These are phyloP conservation scores for human (Homo sapiens) DNA, from an alignment of 2,113 vertebrate genomes.

Conservation along the genomic window DNA sequence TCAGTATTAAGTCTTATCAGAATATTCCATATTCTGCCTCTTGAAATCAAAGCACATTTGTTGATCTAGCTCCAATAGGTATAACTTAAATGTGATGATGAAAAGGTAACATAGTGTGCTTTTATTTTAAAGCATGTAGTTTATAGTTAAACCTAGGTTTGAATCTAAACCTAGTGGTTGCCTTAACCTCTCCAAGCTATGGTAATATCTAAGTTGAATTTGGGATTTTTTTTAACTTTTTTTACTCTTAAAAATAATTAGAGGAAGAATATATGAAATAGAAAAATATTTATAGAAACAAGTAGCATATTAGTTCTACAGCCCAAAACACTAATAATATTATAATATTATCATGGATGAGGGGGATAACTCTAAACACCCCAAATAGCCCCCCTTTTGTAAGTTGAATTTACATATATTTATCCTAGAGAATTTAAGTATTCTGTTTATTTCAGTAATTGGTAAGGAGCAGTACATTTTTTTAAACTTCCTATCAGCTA, in stretches of 20 bases:
- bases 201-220: not conserved
- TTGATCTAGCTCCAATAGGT: not conserved
- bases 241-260: slow-evolving; percentile 7
- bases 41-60: slow-evolving; percentile 34
- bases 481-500: not conserved
- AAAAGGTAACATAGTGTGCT: not conserved
- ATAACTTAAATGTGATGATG: not conserved
- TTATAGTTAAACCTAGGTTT: not conserved
- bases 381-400: not conserved
- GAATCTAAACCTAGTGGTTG: not conserved
- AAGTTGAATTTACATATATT: not conserved
- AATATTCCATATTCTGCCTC: slow-evolving; percentile 1
- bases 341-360: not conserved
- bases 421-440: not conserved
- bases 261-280: not conserved
- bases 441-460: slow-evolving; percentile 38
- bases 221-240: not conserved
- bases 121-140: not conserved
- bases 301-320: not conserved
- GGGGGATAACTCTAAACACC: not conserved
- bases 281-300: not conserved
- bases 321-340: not conserved
- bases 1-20: slow-evolving; percentile 15
- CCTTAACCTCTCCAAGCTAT: not conserved
- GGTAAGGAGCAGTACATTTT: not conserved